Evolutionary conservation across 64 coral and sea anemone species (phyloP).

Genomic region (Pocillopora verrucosa): DNA sequence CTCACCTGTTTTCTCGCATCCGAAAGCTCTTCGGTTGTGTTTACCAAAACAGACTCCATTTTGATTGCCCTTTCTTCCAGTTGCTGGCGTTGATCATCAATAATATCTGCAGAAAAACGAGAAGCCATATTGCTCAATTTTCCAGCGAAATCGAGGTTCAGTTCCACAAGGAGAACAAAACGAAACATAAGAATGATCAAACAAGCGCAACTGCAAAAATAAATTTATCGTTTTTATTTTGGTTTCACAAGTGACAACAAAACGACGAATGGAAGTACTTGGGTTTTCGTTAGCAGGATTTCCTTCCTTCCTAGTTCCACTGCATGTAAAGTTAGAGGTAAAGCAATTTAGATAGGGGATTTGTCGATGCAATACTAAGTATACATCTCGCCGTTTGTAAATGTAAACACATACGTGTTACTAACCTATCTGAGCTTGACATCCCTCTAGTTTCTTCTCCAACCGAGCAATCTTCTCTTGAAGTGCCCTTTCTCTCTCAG

Average conservation of each 20-base stretch:
- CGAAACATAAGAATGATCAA: no score
- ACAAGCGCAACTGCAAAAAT: no score
- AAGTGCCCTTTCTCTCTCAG: slow-evolving; percentile 4
- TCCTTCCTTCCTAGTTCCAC: no score
- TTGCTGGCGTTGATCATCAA: not conserved
- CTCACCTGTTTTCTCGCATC: slow-evolving; percentile 2
- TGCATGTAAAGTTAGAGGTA: no score
- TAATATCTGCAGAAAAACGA: not conserved
- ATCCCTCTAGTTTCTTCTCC: slow-evolving; percentile 2
- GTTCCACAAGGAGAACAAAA: not conserved
- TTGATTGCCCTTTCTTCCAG: not conserved
- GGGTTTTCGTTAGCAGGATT: no score
- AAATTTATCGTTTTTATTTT: no score
- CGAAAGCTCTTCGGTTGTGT: not conserved
- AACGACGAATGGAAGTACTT: no score
- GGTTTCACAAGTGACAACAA: no score
- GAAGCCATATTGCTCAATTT: not conserved
- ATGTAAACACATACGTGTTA: not conserved
- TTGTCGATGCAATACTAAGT: no score
- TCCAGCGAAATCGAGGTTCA: not conserved
- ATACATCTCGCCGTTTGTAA: not conserved
- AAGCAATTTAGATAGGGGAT: no score
- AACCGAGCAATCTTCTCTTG: not conserved
- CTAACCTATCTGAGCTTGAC: slow-evolving; percentile 20
- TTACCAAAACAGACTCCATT: not conserved